Percentiles rank a stretch among this genome's conserved stretches.
Conservation (phyloP, 2,888 invertebrate species). For the Selenia dentaria region DNA sequence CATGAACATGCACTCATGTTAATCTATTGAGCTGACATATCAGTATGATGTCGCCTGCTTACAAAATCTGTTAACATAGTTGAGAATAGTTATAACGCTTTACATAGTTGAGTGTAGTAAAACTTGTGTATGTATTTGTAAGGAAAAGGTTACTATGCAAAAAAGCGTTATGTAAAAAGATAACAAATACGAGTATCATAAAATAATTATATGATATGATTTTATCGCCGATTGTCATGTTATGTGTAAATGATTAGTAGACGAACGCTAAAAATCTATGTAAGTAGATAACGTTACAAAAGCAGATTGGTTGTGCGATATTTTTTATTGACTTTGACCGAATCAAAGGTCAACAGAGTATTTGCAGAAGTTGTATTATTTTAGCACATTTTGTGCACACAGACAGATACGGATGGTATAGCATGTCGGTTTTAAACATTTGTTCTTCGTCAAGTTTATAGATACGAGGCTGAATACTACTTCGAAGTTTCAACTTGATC, state of each 20-base stretch:
- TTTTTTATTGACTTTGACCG: too few relatives aligned
- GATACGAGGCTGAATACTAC: too few relatives aligned
- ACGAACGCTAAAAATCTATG: neutral
- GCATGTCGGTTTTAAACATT: too few relatives aligned
- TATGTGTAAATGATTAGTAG: constrained; percentile 2
- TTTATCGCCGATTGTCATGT: constrained; percentile 12
- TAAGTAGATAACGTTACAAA: constrained; percentile 1
- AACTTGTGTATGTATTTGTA: neutral
- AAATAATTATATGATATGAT: constrained; percentile 3
- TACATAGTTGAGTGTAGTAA: too few relatives aligned
- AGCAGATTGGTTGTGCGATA: neutral
- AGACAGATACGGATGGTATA: too few relatives aligned
- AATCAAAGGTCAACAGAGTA: too few relatives aligned
- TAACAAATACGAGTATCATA: neutral
- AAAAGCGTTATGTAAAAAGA: neutral
- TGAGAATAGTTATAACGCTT: too few relatives aligned
- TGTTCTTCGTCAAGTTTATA: too few relatives aligned
- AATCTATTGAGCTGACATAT: neutral
- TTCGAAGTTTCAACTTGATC: too few relatives aligned
- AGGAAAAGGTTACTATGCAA: constrained; percentile 10
- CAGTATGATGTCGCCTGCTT: neutral
- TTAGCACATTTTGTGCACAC: too few relatives aligned
- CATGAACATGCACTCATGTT: too few relatives aligned
- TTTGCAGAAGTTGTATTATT: too few relatives aligned
- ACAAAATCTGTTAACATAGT: neutral